Percentiles rank a stretch among this genome's conserved stretches.
These are phyloP conservation scores for Sminthurides aquaticus DNA, from an alignment of 2,888 invertebrate species.

Conservation along the genomic window DNA sequence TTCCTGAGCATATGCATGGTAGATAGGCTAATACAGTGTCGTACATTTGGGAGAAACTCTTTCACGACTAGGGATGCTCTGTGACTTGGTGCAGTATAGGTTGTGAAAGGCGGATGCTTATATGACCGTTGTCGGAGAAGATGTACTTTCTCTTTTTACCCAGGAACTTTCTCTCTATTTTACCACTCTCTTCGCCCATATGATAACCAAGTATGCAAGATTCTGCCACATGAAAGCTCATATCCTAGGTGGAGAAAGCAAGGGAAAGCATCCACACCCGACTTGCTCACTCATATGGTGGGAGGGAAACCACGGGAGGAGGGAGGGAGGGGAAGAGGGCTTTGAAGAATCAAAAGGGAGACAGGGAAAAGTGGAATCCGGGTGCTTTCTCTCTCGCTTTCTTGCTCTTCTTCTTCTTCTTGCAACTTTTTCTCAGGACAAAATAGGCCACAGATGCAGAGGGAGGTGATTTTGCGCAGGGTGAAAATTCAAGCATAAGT, in stretches of 20 bases:
- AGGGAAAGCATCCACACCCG: slow-evolving; percentile 6
- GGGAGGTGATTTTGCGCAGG: slow-evolving; percentile 22
- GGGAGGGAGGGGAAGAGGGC: not conserved
- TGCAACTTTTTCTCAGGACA: not conserved
- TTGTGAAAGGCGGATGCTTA: no score
- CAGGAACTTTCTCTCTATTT: no score
- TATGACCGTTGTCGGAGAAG: no score
- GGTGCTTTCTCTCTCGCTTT: not conserved
- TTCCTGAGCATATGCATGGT: not conserved
- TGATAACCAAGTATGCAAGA: not conserved
- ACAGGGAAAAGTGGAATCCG: not conserved
- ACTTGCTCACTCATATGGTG: not conserved
- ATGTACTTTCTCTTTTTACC: no score
- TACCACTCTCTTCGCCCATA: no score
- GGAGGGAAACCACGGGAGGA: no score
- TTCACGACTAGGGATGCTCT: no score
- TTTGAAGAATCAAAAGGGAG: not conserved
- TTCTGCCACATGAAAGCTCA: not conserved
- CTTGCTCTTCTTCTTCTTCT: not conserved
- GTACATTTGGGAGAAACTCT: no score
- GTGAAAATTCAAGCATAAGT: slow-evolving; percentile 9
- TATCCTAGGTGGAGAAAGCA: not conserved
- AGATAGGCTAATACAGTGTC: not conserved
- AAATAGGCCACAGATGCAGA: not conserved
- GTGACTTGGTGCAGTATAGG: no score